A percentile compares a stretch with the other conserved stretches of the same genome.
Evolutionary conservation across 2,888 invertebrate genomes (phyloP).

Genomic region (Drosophila nigricruria): DNA sequence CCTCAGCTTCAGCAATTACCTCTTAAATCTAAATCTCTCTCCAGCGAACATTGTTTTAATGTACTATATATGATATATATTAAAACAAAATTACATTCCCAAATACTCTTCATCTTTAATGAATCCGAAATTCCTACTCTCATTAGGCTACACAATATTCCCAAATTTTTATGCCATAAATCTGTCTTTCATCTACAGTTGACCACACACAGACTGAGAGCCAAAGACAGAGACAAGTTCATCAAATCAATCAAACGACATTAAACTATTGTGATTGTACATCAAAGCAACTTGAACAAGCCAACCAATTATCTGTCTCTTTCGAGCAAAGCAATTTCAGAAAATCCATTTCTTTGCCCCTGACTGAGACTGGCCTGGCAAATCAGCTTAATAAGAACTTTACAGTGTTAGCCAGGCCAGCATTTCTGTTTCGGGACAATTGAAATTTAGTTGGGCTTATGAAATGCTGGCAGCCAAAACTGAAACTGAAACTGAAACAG

Average conservation of each 20-base stretch:
- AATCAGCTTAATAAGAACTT: conserved; percentile 65
- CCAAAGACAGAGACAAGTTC: background rate
- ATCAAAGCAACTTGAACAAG: conserved; percentile 28
- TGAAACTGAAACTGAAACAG: conserved; percentile 13
- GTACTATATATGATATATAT: too few species aligned
- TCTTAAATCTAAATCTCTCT: background rate
- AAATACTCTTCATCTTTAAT: background rate
- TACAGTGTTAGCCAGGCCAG: conserved; percentile 34
- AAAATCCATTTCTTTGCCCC: conserved; percentile 11
- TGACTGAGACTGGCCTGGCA: conserved; percentile 21
- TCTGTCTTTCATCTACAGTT: conserved; percentile 3
- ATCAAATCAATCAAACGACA: conserved; percentile 31
- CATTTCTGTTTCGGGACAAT: conserved; percentile 41
- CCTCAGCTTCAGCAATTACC: background rate
- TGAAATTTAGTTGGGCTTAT: conserved; percentile 62
- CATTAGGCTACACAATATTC: background rate
- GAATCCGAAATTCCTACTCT: background rate
- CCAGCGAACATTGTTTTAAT: too few species aligned
- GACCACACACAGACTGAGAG: background rate
- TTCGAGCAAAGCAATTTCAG: conserved; percentile 19
- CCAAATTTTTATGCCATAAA: background rate
- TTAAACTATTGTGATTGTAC: conserved; percentile 20
- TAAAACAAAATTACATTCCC: background rate
- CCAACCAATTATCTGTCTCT: conserved; percentile 29
- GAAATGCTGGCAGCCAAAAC: conserved; percentile 25